Conservation (phyloP, 2,113 vertebrate genomes). For the Cheilinus undulatus region DNA sequence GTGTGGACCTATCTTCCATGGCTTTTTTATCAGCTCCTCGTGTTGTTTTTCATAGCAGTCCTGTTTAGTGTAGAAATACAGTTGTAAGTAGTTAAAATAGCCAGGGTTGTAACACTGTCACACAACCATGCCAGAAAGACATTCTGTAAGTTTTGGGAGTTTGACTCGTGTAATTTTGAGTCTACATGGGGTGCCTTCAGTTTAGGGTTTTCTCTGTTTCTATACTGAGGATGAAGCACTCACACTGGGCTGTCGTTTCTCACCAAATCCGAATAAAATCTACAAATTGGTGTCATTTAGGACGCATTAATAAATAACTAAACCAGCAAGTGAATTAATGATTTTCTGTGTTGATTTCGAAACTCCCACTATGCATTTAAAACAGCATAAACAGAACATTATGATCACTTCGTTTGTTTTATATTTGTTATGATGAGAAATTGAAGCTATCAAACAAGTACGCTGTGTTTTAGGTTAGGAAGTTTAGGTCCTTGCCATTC, state of each 20-base stretch:
- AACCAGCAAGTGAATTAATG: too few relatives aligned
- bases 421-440: background rate
- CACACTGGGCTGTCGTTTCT: background rate
- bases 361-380: background rate
- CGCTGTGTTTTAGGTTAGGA: background rate
- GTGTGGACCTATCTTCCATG: slow-evolving; percentile 47
- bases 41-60: slow-evolving; percentile 65
- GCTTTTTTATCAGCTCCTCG: slow-evolving; percentile 66
- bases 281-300: background rate
- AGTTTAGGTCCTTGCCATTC: slow-evolving; percentile 12
- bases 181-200: background rate
- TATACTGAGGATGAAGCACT: background rate
- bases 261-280: background rate
- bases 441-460: background rate
- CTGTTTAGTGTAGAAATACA: slow-evolving; percentile 14
- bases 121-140: background rate
- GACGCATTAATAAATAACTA: slow-evolving; percentile 4
- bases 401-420: background rate
- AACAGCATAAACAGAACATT: background rate
- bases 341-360: slow-evolving; percentile 5
- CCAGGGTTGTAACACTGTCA: background rate
- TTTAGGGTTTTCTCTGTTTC: slow-evolving; percentile 1
- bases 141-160: slow-evolving; percentile 51
- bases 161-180: slow-evolving; percentile 28
- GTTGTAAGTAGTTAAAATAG: background rate